A percentile compares a stretch with the other conserved stretches of the same genome.
Conservation (phyloP, 1,140 invertebrate genomes). For the Myzus persicae region DNA sequence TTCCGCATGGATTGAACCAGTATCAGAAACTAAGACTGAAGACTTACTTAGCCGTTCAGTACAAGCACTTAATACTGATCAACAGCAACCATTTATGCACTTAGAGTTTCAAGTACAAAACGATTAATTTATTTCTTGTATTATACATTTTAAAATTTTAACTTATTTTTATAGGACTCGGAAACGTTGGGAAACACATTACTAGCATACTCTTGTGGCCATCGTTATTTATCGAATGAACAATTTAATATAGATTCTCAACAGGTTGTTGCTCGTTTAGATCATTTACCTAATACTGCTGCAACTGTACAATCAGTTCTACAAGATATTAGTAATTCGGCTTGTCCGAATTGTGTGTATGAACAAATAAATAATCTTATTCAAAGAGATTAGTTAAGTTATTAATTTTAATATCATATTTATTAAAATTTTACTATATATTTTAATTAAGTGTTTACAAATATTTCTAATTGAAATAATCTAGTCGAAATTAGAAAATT, state of each 20-base stretch:
- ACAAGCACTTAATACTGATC: slow-evolving; percentile 6
- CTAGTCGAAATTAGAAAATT: slow-evolving; percentile 52
- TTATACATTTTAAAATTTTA: neutral
- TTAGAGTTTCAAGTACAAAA: slow-evolving; percentile 50
- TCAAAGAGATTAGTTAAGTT: neutral
- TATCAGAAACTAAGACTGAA: slow-evolving; percentile 29
- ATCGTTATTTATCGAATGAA: slow-evolving; percentile 47
- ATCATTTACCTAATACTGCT: slow-evolving; percentile 40
- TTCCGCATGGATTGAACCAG: slow-evolving; percentile 46
- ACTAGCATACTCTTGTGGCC: slow-evolving; percentile 49
- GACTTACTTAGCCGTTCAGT: slow-evolving; percentile 33
- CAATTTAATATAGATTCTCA: slow-evolving; percentile 43
- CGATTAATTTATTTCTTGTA: neutral
- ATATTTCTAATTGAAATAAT: slow-evolving; percentile 2
- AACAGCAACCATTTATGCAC: slow-evolving; percentile 41
- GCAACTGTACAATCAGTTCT: neutral
- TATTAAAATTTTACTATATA: slow-evolving; percentile 9
- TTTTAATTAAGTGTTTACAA: slow-evolving; percentile 20
- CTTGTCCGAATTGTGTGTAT: slow-evolving; percentile 52
- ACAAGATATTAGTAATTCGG: slow-evolving; percentile 34
- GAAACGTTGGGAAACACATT: slow-evolving; percentile 26
- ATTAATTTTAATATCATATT: slow-evolving; percentile 32
- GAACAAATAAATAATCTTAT: slow-evolving; percentile 32
- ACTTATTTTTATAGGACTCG: slow-evolving; percentile 24
- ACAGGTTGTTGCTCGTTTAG: neutral